phyloP scores from a whole-genome alignment of 2,888 invertebrate species.

The Andricus quercusramuli region DNA sequence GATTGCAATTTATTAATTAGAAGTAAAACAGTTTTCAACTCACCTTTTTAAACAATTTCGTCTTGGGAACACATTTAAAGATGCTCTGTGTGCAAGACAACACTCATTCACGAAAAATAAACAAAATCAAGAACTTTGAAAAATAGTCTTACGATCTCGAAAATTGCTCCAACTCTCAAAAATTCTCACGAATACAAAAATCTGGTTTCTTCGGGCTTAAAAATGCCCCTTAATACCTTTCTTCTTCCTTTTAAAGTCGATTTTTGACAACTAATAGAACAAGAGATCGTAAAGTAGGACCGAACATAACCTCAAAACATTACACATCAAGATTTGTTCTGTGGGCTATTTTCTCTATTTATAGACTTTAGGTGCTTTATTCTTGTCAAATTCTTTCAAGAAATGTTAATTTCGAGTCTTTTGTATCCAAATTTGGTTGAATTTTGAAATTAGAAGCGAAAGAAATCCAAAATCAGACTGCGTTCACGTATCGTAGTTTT shows the following conservation, averaged over 20 bases:
- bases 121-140: neutral
- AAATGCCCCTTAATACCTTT: neutral
- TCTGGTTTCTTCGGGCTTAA: neutral
- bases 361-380: neutral
- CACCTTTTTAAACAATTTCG: neutral
- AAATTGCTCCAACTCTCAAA: neutral
- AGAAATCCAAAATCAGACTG: slow-evolving; percentile 6
- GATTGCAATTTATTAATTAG: neutral
- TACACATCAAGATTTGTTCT: neutral
- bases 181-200: neutral
- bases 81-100: neutral
- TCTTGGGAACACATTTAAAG: neutral
- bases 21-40: neutral
- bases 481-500: slow-evolving; percentile 4
- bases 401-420: neutral
- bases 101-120: neutral
- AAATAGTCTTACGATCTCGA: neutral
- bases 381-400: neutral
- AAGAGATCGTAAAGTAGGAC: neutral
- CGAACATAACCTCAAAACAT: slow-evolving; percentile 29
- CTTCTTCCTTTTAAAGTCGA: neutral
- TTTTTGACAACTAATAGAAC: slow-evolving; percentile 11
- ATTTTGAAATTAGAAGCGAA: neutral
- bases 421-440: neutral
- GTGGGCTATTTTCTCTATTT: neutral